Percentiles rank a stretch among this genome's conserved stretches.
Conservation (phyloP, 2,113 vertebrate species). For the Cygnus atratus region DNA sequence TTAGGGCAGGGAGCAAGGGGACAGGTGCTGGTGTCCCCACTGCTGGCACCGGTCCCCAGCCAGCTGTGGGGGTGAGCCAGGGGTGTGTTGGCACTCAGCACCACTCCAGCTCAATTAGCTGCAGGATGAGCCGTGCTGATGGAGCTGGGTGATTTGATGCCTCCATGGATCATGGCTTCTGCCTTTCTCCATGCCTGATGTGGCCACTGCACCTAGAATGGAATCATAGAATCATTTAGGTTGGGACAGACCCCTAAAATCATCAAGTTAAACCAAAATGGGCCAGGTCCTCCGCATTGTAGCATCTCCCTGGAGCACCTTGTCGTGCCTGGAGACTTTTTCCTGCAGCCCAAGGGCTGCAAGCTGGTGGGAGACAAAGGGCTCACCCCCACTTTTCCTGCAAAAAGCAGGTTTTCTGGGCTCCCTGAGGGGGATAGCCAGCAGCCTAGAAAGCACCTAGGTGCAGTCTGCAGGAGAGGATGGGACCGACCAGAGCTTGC, state of each 20-base stretch:
- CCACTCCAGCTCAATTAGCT: rapidly evolving
- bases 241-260: too few species aligned
- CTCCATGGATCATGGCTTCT: not conserved
- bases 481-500: not conserved
- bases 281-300: not conserved
- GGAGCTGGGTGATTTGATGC: not conserved
- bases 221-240: too few species aligned
- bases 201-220: not conserved
- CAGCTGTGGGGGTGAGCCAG: too few species aligned
- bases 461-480: not conserved
- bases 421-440: not conserved
- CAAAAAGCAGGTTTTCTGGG: not conserved
- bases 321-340: not conserved
- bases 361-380: not conserved
- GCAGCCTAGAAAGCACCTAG: not conserved
- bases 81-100: not conserved
- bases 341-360: not conserved
- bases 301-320: not conserved
- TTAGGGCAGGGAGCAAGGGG: rapidly evolving
- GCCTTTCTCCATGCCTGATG: not conserved
- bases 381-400: not conserved
- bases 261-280: too few species aligned
- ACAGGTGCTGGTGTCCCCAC: not conserved
- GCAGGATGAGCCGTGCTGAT: not conserved
- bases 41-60: not conserved